These are phyloP conservation scores for Aldrovandia affinis DNA, from an alignment of 2,797 vertebrate species.

Conservation along the genomic window DNA sequence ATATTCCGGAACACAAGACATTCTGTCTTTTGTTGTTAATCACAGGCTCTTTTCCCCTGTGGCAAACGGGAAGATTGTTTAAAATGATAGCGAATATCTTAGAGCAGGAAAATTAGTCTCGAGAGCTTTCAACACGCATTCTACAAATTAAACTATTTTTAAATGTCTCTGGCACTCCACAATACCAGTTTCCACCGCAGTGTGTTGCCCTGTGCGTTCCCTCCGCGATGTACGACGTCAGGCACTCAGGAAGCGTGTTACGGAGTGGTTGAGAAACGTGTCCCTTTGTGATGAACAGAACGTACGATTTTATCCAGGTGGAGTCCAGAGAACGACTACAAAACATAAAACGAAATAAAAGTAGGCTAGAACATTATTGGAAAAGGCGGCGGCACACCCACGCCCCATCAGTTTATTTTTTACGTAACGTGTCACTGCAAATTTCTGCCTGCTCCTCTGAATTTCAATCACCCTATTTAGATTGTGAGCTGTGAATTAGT, in stretches of 20 bases:
- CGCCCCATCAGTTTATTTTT: conserved; percentile 22
- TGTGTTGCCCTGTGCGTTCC: conserved; percentile 33
- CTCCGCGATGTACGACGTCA: neutral
- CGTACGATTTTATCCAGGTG: neutral
- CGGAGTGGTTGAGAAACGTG: neutral
- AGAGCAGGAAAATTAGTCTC: conserved; percentile 16
- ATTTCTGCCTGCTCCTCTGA: conserved; percentile 39
- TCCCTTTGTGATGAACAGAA: neutral
- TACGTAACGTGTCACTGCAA: conserved; percentile 35
- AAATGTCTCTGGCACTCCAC: neutral
- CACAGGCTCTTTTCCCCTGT: conserved; percentile 16
- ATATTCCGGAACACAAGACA: conserved; percentile 27
- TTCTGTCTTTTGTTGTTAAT: conserved; percentile 28
- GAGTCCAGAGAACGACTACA: neutral
- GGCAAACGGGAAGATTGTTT: conserved; percentile 24
- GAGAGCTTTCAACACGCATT: conserved; percentile 12
- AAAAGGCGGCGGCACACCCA: conserved; percentile 39
- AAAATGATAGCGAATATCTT: conserved; percentile 30
- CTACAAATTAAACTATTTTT: conserved; percentile 20
- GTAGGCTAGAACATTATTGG: conserved; percentile 44
- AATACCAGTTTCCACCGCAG: neutral
- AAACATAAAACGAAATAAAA: conserved; percentile 31
- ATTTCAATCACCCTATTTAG: conserved; percentile 47
- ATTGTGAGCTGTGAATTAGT: conserved; percentile 46
- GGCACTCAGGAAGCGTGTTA: conserved; percentile 3